Conservation (phyloP, 2,797 vertebrate species). For the Melanogrammus aeglefinus region DNA sequence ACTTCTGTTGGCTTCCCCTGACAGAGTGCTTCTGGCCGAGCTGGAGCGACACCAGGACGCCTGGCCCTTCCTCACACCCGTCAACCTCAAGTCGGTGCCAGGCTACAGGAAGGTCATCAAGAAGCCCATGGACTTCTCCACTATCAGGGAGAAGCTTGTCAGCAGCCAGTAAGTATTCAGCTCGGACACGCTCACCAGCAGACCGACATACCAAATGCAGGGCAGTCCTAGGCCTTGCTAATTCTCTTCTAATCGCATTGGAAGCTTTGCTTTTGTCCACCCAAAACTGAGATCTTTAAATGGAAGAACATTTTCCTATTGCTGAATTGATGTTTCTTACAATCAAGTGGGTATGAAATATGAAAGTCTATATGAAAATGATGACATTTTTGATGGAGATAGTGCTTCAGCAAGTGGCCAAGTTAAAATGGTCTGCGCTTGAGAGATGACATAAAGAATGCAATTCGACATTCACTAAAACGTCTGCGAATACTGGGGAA, state of each 20-base stretch:
- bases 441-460: too few species aligned
- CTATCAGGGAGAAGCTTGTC: constrained; percentile 96
- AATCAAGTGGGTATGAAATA: neutral
- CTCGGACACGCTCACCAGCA: neutral
- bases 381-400: too few species aligned
- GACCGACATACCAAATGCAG: neutral
- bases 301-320: too few species aligned
- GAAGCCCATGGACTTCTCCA: constrained; percentile 99
- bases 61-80: constrained; percentile 97
- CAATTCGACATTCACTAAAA: neutral
- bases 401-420: too few species aligned
- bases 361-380: neutral
- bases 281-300: too few species aligned
- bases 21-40: constrained; percentile 90
- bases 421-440: too few species aligned
- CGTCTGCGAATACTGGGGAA: neutral
- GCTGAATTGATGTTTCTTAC: neutral
- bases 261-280: too few species aligned
- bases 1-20: neutral
- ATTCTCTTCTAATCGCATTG: too few species aligned
- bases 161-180: constrained; percentile 92
- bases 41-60: constrained; percentile 97
- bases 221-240: too few species aligned
- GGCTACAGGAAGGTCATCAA: constrained; percentile 99
- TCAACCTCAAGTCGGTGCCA: constrained; percentile 97